Evolutionary conservation across 1,140 invertebrate species (phyloP).

Genomic region (Procambarus clarkii): DNA sequence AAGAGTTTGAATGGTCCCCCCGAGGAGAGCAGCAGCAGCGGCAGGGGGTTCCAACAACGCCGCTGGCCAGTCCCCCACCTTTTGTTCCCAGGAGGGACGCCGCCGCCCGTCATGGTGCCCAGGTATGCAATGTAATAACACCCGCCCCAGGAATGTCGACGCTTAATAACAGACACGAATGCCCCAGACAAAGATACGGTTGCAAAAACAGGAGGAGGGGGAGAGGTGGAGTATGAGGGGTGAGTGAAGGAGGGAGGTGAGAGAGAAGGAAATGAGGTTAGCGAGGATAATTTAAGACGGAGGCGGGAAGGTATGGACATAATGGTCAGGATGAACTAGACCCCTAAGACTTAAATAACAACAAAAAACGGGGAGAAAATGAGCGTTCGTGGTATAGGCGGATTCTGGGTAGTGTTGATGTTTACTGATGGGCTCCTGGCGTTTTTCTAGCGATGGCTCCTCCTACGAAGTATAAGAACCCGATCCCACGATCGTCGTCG

Average conservation of each 20-base stretch:
- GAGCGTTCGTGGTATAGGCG: no score
- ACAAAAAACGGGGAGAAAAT: no score
- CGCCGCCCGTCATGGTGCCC: background rate
- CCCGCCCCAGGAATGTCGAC: background rate
- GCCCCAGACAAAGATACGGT: slow-evolving; percentile 30
- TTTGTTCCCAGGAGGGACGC: background rate
- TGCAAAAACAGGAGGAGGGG: slow-evolving; percentile 3
- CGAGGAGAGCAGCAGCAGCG: background rate
- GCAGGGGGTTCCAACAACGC: background rate
- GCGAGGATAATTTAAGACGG: background rate
- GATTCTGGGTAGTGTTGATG: no score
- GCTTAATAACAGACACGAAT: slow-evolving; percentile 31
- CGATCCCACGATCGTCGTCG: no score
- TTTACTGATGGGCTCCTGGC: no score
- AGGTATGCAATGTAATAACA: slow-evolving; percentile 14
- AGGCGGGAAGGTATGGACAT: background rate
- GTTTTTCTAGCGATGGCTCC: no score
- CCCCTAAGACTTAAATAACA: no score
- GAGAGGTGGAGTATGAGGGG: background rate
- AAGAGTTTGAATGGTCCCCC: background rate
- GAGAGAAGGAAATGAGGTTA: slow-evolving; percentile 27
- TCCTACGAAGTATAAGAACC: no score
- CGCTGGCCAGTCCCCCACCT: background rate
- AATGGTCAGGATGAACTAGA: no score
- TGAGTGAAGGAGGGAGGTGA: no score